Conservation (phyloP, 2,797 vertebrate species). For the Microchirus variegatus region DNA sequence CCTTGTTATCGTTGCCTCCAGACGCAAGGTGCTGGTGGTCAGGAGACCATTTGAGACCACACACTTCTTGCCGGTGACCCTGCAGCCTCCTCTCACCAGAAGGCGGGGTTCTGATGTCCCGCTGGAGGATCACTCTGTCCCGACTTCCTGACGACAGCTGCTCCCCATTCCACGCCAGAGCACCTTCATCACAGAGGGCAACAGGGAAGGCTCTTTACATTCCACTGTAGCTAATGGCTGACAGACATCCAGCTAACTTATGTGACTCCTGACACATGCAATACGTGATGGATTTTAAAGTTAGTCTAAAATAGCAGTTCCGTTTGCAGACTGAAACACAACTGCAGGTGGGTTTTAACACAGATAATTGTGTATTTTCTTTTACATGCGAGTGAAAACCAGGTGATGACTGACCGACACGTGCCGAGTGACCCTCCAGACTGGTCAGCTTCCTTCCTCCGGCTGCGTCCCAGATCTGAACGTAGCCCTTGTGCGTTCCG, state of each 20-base stretch:
- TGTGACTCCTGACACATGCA: neutral
- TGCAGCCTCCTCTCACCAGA: constrained; percentile 83
- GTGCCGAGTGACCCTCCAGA: constrained; percentile 85
- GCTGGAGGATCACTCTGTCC: constrained; percentile 85
- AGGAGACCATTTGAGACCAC: constrained; percentile 87
- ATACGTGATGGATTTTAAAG: too few relatives aligned
- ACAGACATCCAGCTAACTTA: constrained; percentile 7
- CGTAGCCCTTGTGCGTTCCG: constrained; percentile 86
- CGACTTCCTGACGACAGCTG: constrained; percentile 87
- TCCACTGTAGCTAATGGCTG: constrained; percentile 10
- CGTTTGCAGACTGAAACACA: too few relatives aligned
- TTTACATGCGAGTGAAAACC: too few relatives aligned
- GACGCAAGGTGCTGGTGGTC: constrained; percentile 88
- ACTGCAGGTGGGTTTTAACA: too few relatives aligned
- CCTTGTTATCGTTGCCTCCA: constrained; percentile 89
- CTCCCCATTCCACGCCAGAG: constrained; percentile 87
- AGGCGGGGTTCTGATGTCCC: constrained; percentile 81
- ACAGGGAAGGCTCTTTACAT: neutral
- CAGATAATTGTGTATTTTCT: too few relatives aligned
- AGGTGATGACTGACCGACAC: constrained; percentile 79
- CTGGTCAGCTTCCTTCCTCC: constrained; percentile 86
- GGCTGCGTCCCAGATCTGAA: constrained; percentile 88
- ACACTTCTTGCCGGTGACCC: constrained; percentile 87
- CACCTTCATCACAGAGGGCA: constrained; percentile 66
- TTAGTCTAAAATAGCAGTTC: too few relatives aligned